Evolutionary conservation across 2,797 vertebrate species (phyloP), one percentile per base, ranked within the genome.

Genomic region (Eulemur mongoz): DNA sequence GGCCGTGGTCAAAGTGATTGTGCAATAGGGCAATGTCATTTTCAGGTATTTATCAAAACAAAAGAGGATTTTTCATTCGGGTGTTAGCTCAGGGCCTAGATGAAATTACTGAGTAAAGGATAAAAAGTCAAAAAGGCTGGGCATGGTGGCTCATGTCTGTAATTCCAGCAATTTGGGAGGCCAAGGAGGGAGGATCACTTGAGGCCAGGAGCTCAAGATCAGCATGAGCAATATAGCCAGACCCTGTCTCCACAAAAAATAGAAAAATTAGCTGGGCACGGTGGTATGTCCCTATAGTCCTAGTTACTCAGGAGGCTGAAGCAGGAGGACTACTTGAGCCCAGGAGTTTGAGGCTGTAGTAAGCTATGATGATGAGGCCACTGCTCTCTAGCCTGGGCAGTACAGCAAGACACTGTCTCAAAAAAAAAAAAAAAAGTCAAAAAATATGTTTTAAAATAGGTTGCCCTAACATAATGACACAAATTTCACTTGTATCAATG

Each of bases 1-100:
- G 72, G 18, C 4, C 8, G 57, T n/a, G 27, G 7, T 59, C 50
- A 43, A 85, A 91, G 45, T 32, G 23, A 95, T 87, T 86, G 23
- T 86, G 45, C 10, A 84, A 92, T 89, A 92, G 22, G 25, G 38
- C 25, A 73, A 79, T n/a, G 3, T 25, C 17, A 87, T 93, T 45
- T 67, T 38, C 45, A 92, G 63, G 38, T 97, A 85, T 45, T 86
- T 94, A 83, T 65, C 38, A 76, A 89, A 94, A 93, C n/a, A 94
- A 85, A 57, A 32, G 4, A 93, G 4, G 50, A 67, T 89, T 50
- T 79, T 79, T 79, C 54, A 93, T 32, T 94, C 32, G 63, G 32
- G 59, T 67, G 75, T 81, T 45, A 92, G 22, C 43, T 83, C 4
- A 81, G 11, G 45, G 69, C 17, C 57, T 70, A 86, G 25, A 82